These are phyloP conservation scores for Cariama cristata DNA, from an alignment of 2,113 vertebrate species.

Conservation along the genomic window DNA sequence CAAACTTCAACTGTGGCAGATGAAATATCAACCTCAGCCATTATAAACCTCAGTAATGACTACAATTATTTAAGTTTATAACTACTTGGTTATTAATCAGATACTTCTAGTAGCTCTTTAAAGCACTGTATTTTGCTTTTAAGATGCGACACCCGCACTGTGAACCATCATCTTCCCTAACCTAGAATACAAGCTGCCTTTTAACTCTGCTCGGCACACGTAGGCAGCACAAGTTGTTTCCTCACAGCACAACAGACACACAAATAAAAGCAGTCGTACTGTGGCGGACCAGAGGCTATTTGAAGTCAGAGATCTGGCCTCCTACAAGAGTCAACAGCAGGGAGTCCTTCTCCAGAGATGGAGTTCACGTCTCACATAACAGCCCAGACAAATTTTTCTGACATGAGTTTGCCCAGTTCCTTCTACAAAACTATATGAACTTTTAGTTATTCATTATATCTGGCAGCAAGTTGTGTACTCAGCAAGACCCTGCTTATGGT, in stretches of 20 bases:
- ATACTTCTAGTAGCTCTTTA: neutral
- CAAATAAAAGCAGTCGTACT: neutral
- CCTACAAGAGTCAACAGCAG: neutral
- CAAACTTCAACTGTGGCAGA: neutral
- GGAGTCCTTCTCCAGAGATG: neutral
- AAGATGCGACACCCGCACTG: neutral
- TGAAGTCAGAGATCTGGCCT: neutral
- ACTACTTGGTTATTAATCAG: neutral
- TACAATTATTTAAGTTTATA: neutral
- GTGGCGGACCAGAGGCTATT: neutral
- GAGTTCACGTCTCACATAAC: neutral
- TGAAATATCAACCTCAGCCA: neutral
- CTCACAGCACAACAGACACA: neutral
- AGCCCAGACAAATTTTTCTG: neutral
- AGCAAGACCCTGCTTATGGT: neutral
- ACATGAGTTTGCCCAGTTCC: neutral
- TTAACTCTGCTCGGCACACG: neutral
- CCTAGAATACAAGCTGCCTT: neutral
- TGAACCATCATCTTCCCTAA: neutral
- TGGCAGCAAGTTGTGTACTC: neutral
- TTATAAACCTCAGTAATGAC: neutral
- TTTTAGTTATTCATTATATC: neutral
- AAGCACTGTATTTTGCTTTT: neutral
- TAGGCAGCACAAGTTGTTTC: neutral
- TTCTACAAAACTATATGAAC: neutral